phyloP scores from a whole-genome alignment of 2,113 vertebrate species.

The Salvator merianae region DNA sequence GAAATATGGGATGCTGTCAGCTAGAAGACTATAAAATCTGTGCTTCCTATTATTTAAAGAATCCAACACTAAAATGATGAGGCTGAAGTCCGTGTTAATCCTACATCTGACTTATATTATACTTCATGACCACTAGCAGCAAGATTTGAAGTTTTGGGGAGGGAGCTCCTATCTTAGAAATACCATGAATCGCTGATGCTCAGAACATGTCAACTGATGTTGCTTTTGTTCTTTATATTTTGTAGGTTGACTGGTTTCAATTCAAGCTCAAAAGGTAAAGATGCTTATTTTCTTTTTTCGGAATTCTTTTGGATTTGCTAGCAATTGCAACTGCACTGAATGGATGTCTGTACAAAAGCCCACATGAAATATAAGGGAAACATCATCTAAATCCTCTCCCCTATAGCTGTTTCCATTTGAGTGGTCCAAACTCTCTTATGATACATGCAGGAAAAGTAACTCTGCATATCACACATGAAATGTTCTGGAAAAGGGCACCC shows the following conservation, averaged over 20 bases:
- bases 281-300: constrained; percentile 10
- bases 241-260: constrained; percentile 60
- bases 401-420: too few species aligned
- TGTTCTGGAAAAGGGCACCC: not conserved
- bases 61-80: too few species aligned
- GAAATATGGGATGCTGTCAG: too few species aligned
- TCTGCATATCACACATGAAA: not conserved
- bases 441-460: not conserved
- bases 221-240: constrained; percentile 45
- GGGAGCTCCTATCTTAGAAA: constrained; percentile 5
- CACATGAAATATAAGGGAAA: not conserved
- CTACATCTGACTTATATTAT: too few species aligned
- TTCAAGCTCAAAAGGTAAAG: constrained; percentile 68
- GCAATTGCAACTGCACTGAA: not conserved
- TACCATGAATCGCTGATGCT: not conserved
- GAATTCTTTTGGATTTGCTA: constrained; percentile 1
- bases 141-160: too few species aligned
- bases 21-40: too few species aligned
- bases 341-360: not conserved
- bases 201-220: constrained; percentile 2
- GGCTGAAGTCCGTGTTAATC: too few species aligned
- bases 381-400: not conserved
- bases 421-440: not conserved
- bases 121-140: too few species aligned
- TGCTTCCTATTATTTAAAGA: too few species aligned